A percentile compares a stretch with the other conserved stretches of the same genome.
These are phyloP conservation scores for Aplochiton taeniatus DNA, from an alignment of 2,797 vertebrate genomes.

Conservation along the genomic window DNA sequence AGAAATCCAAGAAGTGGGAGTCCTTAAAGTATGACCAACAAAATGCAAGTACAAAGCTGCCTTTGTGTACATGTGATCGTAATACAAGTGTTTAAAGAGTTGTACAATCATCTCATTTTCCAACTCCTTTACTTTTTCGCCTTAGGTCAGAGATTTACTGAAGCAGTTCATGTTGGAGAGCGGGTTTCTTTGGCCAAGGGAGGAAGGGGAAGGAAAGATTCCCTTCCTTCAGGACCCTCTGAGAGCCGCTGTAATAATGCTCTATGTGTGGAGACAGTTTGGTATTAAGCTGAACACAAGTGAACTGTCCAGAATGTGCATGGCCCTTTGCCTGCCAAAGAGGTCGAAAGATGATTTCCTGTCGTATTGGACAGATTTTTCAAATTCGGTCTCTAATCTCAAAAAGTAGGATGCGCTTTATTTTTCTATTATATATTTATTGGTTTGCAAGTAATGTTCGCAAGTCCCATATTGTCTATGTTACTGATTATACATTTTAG, in stretches of 20 bases:
- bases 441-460: no score
- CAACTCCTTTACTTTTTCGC: constrained; percentile 16
- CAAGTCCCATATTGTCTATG: no score
- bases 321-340: constrained; percentile 67
- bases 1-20: constrained; percentile 13
- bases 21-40: constrained; percentile 50
- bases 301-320: constrained; percentile 63
- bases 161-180: constrained; percentile 57
- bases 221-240: constrained; percentile 57
- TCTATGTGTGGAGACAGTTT: background rate
- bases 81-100: no score
- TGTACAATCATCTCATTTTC: no score
- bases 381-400: constrained; percentile 39
- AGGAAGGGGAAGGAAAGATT: background rate
- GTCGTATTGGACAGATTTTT: constrained; percentile 59
- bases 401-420: constrained; percentile 51
- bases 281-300: accelerated
- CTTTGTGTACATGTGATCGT: no score
- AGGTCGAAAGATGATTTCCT: constrained; percentile 23
- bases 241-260: constrained; percentile 73
- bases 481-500: no score
- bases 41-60: constrained; percentile 70
- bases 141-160: constrained; percentile 76
- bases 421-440: background rate
- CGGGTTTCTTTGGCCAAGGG: constrained; percentile 49